These are phyloP conservation scores for Cephonodes hylas DNA, from an alignment of 2,888 invertebrate species.

Conservation along the genomic window DNA sequence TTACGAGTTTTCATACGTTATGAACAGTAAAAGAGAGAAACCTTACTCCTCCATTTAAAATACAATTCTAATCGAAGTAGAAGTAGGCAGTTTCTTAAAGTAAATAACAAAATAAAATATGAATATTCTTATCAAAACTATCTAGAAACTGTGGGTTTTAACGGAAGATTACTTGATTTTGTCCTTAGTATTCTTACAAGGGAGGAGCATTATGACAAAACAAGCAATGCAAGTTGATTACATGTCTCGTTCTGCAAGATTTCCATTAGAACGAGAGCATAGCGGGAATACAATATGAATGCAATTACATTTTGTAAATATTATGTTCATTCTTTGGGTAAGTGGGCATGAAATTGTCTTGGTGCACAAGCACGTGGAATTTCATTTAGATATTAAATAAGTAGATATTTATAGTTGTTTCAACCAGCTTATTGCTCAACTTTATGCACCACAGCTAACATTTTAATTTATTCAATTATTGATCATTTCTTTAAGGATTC, in stretches of 20 bases:
- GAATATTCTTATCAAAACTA: neutral
- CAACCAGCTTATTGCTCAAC: too few species aligned
- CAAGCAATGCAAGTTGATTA: neutral
- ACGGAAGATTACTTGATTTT: neutral
- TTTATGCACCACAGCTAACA: too few species aligned
- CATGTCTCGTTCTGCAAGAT: conserved; percentile 1
- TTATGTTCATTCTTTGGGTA: neutral
- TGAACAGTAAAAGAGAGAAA: too few species aligned
- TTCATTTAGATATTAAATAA: too few species aligned
- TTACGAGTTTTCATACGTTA: too few species aligned
- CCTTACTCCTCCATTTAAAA: too few species aligned
- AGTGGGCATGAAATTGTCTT: neutral
- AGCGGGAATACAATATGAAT: conserved; percentile 6
- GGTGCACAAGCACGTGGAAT: neutral
- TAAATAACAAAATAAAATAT: neutral
- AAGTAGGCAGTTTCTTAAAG: neutral
- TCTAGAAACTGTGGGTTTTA: neutral
- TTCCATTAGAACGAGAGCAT: neutral
- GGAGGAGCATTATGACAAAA: neutral
- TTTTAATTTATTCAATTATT: too few species aligned
- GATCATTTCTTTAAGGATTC: too few species aligned
- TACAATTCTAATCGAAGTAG: too few species aligned
- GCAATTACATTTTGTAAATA: conserved; percentile 8
- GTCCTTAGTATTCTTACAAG: neutral
- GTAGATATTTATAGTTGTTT: too few species aligned